A percentile compares a stretch with the other conserved stretches of the same genome.
Evolutionary conservation across 1,140 invertebrate genomes (phyloP).

Genomic region (Capitella teleta): DNA sequence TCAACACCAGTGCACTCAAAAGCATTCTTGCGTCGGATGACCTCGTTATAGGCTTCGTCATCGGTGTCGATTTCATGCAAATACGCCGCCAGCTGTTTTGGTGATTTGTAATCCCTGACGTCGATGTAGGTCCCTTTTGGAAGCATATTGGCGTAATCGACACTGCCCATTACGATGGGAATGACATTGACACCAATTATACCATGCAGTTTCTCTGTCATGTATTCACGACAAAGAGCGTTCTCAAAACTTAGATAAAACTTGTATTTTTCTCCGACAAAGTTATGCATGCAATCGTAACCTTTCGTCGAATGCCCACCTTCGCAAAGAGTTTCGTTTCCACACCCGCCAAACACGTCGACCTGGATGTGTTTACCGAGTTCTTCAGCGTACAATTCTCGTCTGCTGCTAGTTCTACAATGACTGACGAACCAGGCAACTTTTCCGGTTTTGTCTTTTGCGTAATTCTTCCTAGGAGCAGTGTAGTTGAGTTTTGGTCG

Average conservation of each 20-base stretch:
- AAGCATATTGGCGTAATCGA: slow-evolving; percentile 23
- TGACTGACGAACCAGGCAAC: slow-evolving; percentile 46
- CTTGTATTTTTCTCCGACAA: slow-evolving; percentile 87
- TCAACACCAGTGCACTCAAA: not conserved
- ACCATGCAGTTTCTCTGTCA: slow-evolving; percentile 48
- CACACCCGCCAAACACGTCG: slow-evolving; percentile 59
- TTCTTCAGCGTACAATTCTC: slow-evolving; percentile 48
- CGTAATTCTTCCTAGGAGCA: slow-evolving; percentile 16
- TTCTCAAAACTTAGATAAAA: slow-evolving; percentile 85
- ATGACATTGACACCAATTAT: slow-evolving; percentile 24
- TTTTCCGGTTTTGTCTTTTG: slow-evolving; percentile 34
- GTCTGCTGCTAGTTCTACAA: slow-evolving; percentile 46
- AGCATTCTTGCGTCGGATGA: slow-evolving; percentile 59
- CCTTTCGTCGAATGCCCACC: slow-evolving; percentile 33
- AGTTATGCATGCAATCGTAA: slow-evolving; percentile 48
- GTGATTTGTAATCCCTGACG: slow-evolving; percentile 21
- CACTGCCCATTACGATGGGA: slow-evolving; percentile 43
- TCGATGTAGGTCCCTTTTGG: slow-evolving; percentile 41
- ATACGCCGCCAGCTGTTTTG: slow-evolving; percentile 22
- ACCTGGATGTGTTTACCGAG: slow-evolving; percentile 48
- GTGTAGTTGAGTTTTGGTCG: too few species aligned
- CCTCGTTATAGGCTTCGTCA: slow-evolving; percentile 27
- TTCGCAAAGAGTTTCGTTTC: too few species aligned
- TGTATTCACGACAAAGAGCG: slow-evolving; percentile 43
- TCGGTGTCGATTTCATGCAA: slow-evolving; percentile 17